Percentiles rank a stretch among this genome's conserved stretches.
Evolutionary conservation across 2,113 vertebrate genomes (phyloP).

Genomic region (Struthidea cinerea): DNA sequence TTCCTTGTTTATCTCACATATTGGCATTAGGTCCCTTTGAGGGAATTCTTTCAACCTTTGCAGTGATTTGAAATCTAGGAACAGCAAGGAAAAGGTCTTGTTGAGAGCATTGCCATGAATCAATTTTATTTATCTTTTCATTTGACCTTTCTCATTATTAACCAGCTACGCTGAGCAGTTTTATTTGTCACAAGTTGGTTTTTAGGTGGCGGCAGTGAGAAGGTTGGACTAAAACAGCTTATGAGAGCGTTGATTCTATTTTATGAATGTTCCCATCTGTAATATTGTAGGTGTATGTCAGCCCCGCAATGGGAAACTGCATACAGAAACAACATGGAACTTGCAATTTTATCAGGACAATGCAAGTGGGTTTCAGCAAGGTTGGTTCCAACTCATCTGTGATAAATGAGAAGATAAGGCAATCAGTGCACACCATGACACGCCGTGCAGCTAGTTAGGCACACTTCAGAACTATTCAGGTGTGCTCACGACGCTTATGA

Average conservation of each 20-base stretch:
- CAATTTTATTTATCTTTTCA: background rate
- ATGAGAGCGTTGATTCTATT: background rate
- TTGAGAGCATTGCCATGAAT: background rate
- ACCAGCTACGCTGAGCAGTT: conserved; percentile 20
- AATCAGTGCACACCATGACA: conserved; percentile 94
- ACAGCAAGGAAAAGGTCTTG: background rate
- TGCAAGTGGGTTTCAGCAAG: conserved; percentile 95
- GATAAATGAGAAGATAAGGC: conserved; percentile 99
- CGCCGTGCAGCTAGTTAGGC: conserved; percentile 85
- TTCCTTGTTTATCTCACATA: background rate
- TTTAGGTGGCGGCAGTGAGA: background rate
- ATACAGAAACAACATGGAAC: conserved; percentile 71
- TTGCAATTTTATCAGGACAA: conserved; percentile 87
- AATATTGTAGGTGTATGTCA: background rate
- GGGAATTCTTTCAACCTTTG: background rate
- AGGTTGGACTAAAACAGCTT: background rate
- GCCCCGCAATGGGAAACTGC: conserved; percentile 66
- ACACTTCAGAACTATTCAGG: conserved; percentile 88
- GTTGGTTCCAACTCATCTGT: conserved; percentile 99
- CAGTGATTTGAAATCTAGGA: background rate
- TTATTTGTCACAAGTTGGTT: background rate
- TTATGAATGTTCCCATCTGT: conserved; percentile 12
- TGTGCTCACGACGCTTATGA: conserved; percentile 76
- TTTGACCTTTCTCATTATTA: conserved; percentile 30
- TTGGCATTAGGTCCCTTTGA: background rate